Conservation (phyloP, 2,113 vertebrate genomes). For the Eublepharis macularius region DNA sequence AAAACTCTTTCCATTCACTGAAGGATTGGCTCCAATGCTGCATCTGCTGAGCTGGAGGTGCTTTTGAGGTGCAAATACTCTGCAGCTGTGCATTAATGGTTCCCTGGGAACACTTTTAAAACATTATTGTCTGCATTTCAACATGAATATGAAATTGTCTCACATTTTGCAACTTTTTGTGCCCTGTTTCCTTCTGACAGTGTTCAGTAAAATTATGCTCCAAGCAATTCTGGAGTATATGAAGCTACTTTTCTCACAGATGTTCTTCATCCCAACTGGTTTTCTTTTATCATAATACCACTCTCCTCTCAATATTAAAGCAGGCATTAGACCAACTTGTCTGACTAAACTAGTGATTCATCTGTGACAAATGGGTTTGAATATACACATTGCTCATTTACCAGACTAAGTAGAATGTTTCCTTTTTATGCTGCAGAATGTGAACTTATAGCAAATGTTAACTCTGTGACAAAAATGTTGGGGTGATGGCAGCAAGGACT, state of each 20-base stretch:
- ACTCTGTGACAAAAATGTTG: conserved; percentile 20
- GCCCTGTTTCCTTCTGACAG: conserved; percentile 16
- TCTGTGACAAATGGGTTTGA: conserved; percentile 43
- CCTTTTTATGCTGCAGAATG: background rate
- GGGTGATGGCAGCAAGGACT: background rate
- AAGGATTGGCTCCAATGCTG: too few relatives aligned
- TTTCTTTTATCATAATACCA: conserved; percentile 23
- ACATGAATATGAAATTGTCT: background rate
- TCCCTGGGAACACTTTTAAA: background rate
- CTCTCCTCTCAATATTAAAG: conserved; percentile 29
- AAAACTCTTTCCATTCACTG: too few relatives aligned
- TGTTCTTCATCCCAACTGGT: conserved; percentile 30
- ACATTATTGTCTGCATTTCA: background rate
- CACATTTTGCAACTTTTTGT: background rate
- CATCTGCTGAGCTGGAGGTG: background rate
- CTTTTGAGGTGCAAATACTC: background rate
- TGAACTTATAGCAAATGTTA: background rate
- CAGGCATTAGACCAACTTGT: background rate
- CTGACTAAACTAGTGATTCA: conserved; percentile 15
- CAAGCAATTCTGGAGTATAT: rapidly evolving
- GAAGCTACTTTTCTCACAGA: conserved; percentile 18
- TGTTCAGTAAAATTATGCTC: background rate
- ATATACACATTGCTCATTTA: conserved; percentile 42
- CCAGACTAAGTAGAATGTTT: conserved; percentile 32
- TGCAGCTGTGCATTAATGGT: background rate